Evolutionary conservation across 2,113 vertebrate genomes (phyloP).

Genomic region (Corythaeola cristata): DNA sequence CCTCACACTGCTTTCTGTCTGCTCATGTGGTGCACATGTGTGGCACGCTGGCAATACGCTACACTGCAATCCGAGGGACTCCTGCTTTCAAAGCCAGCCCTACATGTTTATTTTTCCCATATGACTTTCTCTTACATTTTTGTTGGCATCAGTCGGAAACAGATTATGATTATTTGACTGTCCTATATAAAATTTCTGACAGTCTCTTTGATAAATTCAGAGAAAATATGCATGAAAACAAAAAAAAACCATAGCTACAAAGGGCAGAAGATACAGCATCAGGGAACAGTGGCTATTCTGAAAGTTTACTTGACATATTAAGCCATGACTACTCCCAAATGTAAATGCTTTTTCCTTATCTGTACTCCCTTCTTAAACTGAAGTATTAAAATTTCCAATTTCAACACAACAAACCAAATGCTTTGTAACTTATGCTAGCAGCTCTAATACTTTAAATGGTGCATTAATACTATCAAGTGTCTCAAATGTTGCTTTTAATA

Average conservation of each 20-base stretch:
- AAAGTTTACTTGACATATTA: not conserved
- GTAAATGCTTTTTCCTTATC: not conserved
- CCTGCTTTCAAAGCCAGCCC: conserved; percentile 32
- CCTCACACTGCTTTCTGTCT: conserved; percentile 26
- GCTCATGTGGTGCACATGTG: conserved; percentile 75
- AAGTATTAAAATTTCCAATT: not conserved
- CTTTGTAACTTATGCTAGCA: not conserved
- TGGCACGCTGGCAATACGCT: not conserved
- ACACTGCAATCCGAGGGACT: not conserved
- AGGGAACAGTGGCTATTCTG: not conserved
- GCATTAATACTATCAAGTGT: not conserved
- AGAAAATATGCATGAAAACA: not conserved
- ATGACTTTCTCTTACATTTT: not conserved
- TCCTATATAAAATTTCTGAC: not conserved
- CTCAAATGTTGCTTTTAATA: not conserved
- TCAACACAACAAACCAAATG: not conserved
- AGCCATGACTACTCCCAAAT: not conserved
- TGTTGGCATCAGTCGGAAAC: not conserved
- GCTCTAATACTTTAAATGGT: not conserved
- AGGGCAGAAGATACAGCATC: not conserved
- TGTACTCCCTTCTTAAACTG: not conserved
- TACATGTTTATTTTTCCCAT: conserved; percentile 4
- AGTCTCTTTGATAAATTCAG: not conserved
- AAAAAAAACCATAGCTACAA: not conserved
- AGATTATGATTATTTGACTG: not conserved